Percentiles rank a stretch among this genome's conserved stretches.
These are phyloP conservation scores for Tyto alba DNA, from an alignment of 2,113 vertebrate species.

Conservation along the genomic window DNA sequence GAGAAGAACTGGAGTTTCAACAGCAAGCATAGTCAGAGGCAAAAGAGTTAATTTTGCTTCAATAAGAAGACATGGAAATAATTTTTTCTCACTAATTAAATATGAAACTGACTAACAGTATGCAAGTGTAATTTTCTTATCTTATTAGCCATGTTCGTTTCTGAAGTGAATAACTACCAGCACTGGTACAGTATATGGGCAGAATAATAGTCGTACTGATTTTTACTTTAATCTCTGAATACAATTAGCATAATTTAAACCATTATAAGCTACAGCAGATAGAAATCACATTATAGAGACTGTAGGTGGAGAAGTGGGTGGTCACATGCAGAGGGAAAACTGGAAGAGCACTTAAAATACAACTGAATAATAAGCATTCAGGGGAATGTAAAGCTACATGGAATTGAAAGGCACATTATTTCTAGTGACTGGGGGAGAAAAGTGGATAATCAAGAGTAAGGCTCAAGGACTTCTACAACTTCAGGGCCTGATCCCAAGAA, in stretches of 20 bases:
- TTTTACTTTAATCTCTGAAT: constrained; percentile 74
- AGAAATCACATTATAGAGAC: constrained; percentile 73
- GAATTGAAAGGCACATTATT: constrained; percentile 39
- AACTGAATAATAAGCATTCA: constrained; percentile 65
- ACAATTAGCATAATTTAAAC: constrained; percentile 76
- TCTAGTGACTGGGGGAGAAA: neutral
- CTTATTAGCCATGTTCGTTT: constrained; percentile 73
- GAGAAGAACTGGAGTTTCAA: neutral
- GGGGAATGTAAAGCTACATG: constrained; percentile 24
- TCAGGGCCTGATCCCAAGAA: neutral
- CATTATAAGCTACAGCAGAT: constrained; percentile 71
- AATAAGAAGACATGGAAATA: constrained; percentile 49
- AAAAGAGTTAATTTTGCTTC: constrained; percentile 49
- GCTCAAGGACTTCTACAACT: constrained; percentile 6
- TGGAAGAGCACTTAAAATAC: constrained; percentile 70
- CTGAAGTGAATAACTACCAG: constrained; percentile 71
- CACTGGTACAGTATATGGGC: constrained; percentile 52
- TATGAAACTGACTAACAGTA: constrained; percentile 60
- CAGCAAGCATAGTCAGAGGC: neutral
- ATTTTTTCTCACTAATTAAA: constrained; percentile 58
- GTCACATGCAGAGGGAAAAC: constrained; percentile 68
- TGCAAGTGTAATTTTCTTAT: constrained; percentile 73
- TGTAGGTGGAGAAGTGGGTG: constrained; percentile 76
- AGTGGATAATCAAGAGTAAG: neutral
- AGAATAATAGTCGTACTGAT: constrained; percentile 70